Evolutionary conservation across 2,797 vertebrate genomes (phyloP), one percentile per base, ranked within the genome.

Genomic region (Triplophysa yarkandensis): DNA sequence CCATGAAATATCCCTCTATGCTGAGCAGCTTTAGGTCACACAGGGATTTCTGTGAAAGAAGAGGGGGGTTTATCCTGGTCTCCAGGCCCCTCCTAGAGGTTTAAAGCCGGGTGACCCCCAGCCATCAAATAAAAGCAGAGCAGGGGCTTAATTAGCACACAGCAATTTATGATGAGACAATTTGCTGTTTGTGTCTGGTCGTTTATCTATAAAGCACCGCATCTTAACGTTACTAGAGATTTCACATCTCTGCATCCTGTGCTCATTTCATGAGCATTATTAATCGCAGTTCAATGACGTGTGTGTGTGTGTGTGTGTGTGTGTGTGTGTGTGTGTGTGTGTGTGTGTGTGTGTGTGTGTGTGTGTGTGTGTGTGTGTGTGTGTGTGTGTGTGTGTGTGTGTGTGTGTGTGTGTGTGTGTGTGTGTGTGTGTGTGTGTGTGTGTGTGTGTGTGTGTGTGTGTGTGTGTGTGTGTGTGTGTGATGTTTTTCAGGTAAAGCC

Each of bases 401-500:
- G 69, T 71, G 25, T 84, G 10, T 62, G 6, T 0, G 13, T 44
- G 44, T 54, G 50, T 6, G 11, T 0, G 17, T 48, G 69, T 71
- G 25, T 84, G 10, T 62, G 6, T 0, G 13, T 44, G 44, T 54
- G 50, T 6, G 11, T 0, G 17, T 48, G 69, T 71, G 25, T 84
- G 10, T 62, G 6, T 0, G 13, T 44, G 44, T 54, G 50, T 6
- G 11, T 0, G 17, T 48, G 69, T 71, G 25, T 84, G 10, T 62
- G 6, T 0, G 13, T 44, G 44, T 54, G 50, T 6, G 11, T 0
- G 17, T 48, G 69, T 71, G 25, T 84, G 10, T 62, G 6, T 0
- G 13, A n/a, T n/a, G n/a, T n/a, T n/a, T 44, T 68, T 3, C 84
- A 98, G 96, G 94, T 39, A 98, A 98, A 89, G 61, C 89, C 2